phyloP scores from a whole-genome alignment of 2,113 vertebrate species.

The Laterallus jamaicensis region DNA sequence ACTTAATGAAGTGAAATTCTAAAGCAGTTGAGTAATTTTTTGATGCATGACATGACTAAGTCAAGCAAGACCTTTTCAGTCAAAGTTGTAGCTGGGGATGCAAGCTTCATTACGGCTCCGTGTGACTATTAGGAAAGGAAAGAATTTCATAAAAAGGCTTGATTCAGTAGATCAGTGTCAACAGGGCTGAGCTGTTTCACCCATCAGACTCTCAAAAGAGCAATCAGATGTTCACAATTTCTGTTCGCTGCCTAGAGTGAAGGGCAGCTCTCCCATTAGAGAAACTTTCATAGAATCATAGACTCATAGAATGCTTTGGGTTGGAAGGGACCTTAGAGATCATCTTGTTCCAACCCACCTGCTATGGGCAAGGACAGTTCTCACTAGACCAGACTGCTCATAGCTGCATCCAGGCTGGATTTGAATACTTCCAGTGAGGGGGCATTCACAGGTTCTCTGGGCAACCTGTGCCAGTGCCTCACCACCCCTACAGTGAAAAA shows the following conservation, averaged over 20 bases:
- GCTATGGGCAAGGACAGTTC: too few relatives aligned
- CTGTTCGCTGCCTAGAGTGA: not conserved
- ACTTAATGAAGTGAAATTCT: not conserved
- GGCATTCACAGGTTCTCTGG: too few relatives aligned
- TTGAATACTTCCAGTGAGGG: too few relatives aligned
- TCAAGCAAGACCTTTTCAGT: not conserved
- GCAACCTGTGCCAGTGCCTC: too few relatives aligned
- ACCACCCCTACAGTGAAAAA: too few relatives aligned
- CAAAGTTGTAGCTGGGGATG: fast-evolving
- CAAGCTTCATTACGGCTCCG: not conserved
- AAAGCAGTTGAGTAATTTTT: not conserved
- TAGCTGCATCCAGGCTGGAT: too few relatives aligned
- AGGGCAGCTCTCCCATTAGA: not conserved
- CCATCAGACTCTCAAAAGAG: not conserved
- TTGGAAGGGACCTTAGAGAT: too few relatives aligned
- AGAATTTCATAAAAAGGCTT: not conserved
- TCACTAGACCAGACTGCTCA: too few relatives aligned
- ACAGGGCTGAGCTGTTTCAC: not conserved
- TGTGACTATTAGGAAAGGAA: not conserved
- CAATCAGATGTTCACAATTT: not conserved
- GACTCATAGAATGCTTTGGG: too few relatives aligned
- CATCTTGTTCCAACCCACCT: too few relatives aligned
- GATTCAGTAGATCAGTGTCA: not conserved
- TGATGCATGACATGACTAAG: not conserved
- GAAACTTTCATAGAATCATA: not conserved